These are phyloP conservation scores for Zaprionus obscuricornis DNA, from an alignment of 2,888 invertebrate species.

Conservation along the genomic window DNA sequence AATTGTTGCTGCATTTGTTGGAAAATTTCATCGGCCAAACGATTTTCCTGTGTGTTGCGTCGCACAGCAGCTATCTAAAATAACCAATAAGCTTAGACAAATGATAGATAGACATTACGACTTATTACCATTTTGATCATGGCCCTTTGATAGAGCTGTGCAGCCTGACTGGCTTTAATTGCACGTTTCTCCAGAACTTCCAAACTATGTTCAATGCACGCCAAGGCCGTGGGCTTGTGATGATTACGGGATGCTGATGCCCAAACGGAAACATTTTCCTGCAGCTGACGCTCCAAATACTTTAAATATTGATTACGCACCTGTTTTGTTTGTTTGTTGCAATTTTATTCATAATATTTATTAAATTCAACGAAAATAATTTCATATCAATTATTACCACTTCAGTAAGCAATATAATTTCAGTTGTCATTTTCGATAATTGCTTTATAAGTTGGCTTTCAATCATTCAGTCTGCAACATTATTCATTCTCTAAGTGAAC, in stretches of 20 bases:
- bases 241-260: constrained; percentile 54
- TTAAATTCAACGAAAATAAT: neutral
- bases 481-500: neutral
- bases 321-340: constrained; percentile 33
- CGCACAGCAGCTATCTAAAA: constrained; percentile 73
- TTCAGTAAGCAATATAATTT: constrained; percentile 60
- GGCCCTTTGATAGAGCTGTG: constrained; percentile 75
- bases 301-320: constrained; percentile 77
- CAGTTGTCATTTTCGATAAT: constrained; percentile 44
- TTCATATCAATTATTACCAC: constrained; percentile 46
- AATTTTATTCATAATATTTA: neutral
- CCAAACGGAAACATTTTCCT: constrained; percentile 71
- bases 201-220: constrained; percentile 62
- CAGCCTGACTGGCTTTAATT: constrained; percentile 74
- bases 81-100: neutral
- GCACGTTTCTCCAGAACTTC: constrained; percentile 72
- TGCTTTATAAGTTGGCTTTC: neutral
- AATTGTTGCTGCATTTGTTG: constrained; percentile 53
- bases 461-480: constrained; percentile 9
- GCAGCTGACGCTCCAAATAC: constrained; percentile 75
- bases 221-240: constrained; percentile 64
- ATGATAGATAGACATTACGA: neutral
- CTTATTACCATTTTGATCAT: constrained; percentile 80
- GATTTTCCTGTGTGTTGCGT: constrained; percentile 71
- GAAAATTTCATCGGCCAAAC: constrained; percentile 60